These are phyloP conservation scores for Gasterosteus aculeatus DNA, from an alignment of 2,113 vertebrate species.

Conservation along the genomic window DNA sequence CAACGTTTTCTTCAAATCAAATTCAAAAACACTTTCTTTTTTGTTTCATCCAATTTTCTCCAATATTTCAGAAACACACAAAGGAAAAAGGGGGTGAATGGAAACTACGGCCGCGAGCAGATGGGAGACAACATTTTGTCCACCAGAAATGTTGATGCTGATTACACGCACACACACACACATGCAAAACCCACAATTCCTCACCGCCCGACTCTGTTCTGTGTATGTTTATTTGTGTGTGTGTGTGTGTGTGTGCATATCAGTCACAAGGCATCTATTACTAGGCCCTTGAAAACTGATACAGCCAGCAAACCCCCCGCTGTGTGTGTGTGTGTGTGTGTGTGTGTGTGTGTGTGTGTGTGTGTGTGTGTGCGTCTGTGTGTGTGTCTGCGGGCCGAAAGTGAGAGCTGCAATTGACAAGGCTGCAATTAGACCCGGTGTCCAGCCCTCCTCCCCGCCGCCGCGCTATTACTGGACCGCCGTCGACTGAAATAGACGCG, in stretches of 20 bases:
- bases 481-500: slow-evolving; percentile 64
- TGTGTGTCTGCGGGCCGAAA: slow-evolving; percentile 28
- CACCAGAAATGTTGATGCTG: not conserved
- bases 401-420: slow-evolving; percentile 56
- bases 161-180: not conserved
- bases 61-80: not conserved
- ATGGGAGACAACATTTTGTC: not conserved
- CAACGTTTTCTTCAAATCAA: not conserved
- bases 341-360: not conserved
- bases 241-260: not conserved
- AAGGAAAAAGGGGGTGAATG: not conserved
- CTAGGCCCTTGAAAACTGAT: slow-evolving; percentile 46
- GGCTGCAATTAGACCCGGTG: slow-evolving; percentile 65
- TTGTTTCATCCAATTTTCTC: not conserved
- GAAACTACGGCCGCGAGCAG: not conserved
- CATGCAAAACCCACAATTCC: not conserved
- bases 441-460: slow-evolving; percentile 47
- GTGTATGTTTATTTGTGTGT: not conserved
- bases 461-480: slow-evolving; percentile 60
- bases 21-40: not conserved
- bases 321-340: slow-evolving; percentile 9
- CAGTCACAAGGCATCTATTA: slow-evolving; percentile 58
- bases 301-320: slow-evolving; percentile 26
- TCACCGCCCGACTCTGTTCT: not conserved
- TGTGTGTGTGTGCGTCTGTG: too few species aligned